Evolutionary conservation across 2,797 vertebrate genomes (phyloP).

Genomic region (Etheostoma perlongum): DNA sequence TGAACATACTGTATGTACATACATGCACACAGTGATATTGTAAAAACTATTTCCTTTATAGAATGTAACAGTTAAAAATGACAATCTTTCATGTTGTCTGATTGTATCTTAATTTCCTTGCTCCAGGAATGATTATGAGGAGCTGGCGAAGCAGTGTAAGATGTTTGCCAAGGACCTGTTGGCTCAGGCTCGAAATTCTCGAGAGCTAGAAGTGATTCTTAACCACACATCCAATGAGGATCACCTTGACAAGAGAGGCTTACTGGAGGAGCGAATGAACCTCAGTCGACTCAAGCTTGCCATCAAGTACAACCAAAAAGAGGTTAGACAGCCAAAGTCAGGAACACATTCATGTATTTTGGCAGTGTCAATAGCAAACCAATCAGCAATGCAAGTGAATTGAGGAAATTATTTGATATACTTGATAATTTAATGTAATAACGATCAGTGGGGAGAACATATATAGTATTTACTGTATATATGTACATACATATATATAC

Average conservation of each 20-base stretch:
- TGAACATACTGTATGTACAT: slow-evolving; percentile 6
- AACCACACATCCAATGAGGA: slow-evolving; percentile 97
- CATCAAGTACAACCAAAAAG: slow-evolving; percentile 99
- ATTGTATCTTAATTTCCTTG: slow-evolving; percentile 33
- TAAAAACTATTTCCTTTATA: slow-evolving; percentile 14
- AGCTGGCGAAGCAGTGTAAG: slow-evolving; percentile 97
- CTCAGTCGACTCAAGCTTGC: slow-evolving; percentile 97
- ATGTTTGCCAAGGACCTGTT: slow-evolving; percentile 99
- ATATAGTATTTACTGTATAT: not conserved
- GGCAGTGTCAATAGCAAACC: not conserved
- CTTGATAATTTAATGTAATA: slow-evolving; percentile 1
- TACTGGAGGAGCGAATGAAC: slow-evolving; percentile 98
- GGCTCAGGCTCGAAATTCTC: slow-evolving; percentile 97
- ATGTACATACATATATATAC: not conserved
- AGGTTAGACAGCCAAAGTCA: slow-evolving; percentile 81
- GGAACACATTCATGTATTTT: slow-evolving; percentile 1
- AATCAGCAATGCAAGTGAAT: not conserved
- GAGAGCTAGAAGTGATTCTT: slow-evolving; percentile 97
- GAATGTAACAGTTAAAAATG: slow-evolving; percentile 19
- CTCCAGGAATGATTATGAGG: slow-evolving; percentile 96
- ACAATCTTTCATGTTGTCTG: slow-evolving; percentile 1
- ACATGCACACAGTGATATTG: not conserved
- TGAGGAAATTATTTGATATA: not conserved
- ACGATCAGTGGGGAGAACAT: not conserved
- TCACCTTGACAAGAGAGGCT: slow-evolving; percentile 92